Conservation (phyloP, 2,797 vertebrate genomes). For the Brachyalestes nurse region DNA sequence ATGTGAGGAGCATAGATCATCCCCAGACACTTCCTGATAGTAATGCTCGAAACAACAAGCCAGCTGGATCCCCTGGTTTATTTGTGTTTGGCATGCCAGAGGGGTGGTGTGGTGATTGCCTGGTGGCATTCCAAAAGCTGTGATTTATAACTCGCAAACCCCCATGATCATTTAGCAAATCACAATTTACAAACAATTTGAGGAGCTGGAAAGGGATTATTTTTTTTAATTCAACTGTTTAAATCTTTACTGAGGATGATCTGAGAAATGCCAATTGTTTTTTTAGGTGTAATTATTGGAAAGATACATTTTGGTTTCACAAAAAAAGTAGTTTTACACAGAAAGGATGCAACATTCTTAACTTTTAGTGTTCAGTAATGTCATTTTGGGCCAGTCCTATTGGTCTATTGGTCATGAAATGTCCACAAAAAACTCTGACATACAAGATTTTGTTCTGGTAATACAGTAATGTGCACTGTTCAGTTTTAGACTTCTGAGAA, state of each 20-base stretch:
- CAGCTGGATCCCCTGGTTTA: constrained; percentile 54
- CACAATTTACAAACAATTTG: constrained; percentile 34
- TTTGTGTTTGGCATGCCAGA: constrained; percentile 53
- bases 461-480: no score
- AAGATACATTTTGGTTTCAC: background rate
- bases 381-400: no score
- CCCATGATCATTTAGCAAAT: constrained; percentile 38
- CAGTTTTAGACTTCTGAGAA: no score
- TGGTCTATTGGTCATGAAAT: no score
- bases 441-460: no score
- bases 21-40: constrained; percentile 60
- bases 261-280: background rate
- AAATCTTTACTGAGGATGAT: background rate
- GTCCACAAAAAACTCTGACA: no score
- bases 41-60: constrained; percentile 57
- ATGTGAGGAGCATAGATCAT: constrained; percentile 58
- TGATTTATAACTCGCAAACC: constrained; percentile 47
- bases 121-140: constrained; percentile 50
- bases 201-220: constrained; percentile 10
- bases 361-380: no score
- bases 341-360: no score
- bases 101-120: constrained; percentile 53
- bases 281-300: background rate
- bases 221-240: background rate
- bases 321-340: no score